These are phyloP conservation scores for Fregetta grallaria DNA, from an alignment of 2,113 vertebrate species.

Conservation along the genomic window DNA sequence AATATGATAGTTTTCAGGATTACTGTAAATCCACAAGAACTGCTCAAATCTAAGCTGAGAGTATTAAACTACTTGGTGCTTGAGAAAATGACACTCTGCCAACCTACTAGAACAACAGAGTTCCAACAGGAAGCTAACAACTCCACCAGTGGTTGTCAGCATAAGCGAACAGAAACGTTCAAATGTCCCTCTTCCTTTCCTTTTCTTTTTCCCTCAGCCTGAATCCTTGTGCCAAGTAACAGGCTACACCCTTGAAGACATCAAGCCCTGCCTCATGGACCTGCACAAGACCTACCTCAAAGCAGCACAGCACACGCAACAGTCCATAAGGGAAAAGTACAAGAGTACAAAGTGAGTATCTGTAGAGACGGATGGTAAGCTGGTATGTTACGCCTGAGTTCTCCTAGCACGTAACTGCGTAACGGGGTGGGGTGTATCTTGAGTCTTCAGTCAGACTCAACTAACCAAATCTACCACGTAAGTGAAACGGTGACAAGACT, in stretches of 20 bases:
- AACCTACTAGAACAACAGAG: not conserved
- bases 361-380: rapidly evolving
- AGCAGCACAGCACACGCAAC: slow-evolving; percentile 89
- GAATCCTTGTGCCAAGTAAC: slow-evolving; percentile 80
- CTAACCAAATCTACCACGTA: not conserved
- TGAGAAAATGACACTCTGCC: not conserved
- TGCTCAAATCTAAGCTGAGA: not conserved
- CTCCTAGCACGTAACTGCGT: rapidly evolving
- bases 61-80: not conserved
- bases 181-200: not conserved
- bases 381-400: rapidly evolving
- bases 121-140: not conserved
- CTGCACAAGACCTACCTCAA: slow-evolving; percentile 87
- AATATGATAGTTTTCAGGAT: not conserved
- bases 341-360: slow-evolving; percentile 88
- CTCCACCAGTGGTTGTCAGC: not conserved
- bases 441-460: not conserved
- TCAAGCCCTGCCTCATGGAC: slow-evolving; percentile 89
- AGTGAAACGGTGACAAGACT: not conserved
- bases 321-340: slow-evolving; percentile 95
- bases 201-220: slow-evolving; percentile 69
- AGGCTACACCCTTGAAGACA: slow-evolving; percentile 84
- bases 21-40: not conserved
- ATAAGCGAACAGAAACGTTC: rapidly evolving
- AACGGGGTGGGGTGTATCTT: not conserved